Evolutionary conservation across 1,140 invertebrate genomes (phyloP).

Genomic region (Heterodera carotae): DNA sequence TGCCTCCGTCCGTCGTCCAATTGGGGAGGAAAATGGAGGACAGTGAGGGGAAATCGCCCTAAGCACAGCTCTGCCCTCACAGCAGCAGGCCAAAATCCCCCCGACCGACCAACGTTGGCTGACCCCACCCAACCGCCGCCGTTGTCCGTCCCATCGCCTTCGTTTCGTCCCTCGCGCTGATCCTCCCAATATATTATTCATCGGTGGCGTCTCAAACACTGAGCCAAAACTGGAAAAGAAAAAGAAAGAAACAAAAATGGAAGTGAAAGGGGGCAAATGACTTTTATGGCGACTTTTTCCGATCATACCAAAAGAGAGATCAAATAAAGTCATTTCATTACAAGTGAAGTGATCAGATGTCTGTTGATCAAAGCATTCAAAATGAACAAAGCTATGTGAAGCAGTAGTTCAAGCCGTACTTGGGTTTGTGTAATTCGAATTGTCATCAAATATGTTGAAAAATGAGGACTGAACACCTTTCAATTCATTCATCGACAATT

Average conservation of each 20-base stretch:
- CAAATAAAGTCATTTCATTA: too few relatives aligned
- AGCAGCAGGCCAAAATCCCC: not conserved
- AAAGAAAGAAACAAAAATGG: not conserved
- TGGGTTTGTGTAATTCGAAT: too few relatives aligned
- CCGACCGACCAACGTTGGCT: not conserved
- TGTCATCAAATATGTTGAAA: too few relatives aligned
- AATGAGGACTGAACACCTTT: not conserved
- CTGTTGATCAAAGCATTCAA: too few relatives aligned
- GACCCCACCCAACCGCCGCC: not conserved
- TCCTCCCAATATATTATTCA: not conserved
- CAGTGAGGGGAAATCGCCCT: not conserved
- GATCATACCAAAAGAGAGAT: too few relatives aligned
- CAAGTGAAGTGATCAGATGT: too few relatives aligned
- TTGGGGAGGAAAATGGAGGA: conserved; percentile 1
- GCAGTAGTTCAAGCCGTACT: too few relatives aligned
- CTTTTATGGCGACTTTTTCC: too few relatives aligned
- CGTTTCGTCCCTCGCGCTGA: not conserved
- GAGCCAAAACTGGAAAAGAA: not conserved
- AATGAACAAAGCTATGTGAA: not conserved
- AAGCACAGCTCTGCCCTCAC: conserved; percentile 1
- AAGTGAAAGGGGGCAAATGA: not conserved
- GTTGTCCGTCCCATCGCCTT: not conserved
- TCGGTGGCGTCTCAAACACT: not conserved
- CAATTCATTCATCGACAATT: not conserved
- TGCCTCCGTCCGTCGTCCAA: not conserved